Evolutionary conservation across 1,140 invertebrate genomes (phyloP), one percentile per base, ranked within the genome.

Genomic region (Cyclargus thomasi): DNA sequence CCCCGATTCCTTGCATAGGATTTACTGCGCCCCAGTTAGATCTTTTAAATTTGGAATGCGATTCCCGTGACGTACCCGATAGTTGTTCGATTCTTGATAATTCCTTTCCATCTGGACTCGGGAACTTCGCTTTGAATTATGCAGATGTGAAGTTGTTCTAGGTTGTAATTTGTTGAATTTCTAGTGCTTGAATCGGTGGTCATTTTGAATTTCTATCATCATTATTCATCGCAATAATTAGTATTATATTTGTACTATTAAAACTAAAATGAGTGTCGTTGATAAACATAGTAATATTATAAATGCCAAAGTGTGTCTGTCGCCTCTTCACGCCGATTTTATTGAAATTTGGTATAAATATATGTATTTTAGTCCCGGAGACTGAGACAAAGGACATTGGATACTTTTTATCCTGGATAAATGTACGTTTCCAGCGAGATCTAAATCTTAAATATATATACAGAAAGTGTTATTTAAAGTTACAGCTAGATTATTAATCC

Each of bases 1-100:
- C 53, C 7, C 18, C 70, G 73, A 68, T 65, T 71, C 74, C 67
- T 68, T 64, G 47, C 63, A 63, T 70, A 66, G 72, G 72, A 79
- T 81, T 81, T 81, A 81, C 74, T 68, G 70, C 73, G 66, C 64
- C 53, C 67, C 53, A 64, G 67, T 63, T 68, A 73, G 74, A 80
- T 76, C 76, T 82, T 80, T 82, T 81, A 82, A 81, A 82, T 77
- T 80, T 78, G 64, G 55, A 78, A 77, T 78, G 77, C 66, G 63
- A 59, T 65, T 68, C 47, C 67, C 39, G 59, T 63, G 59, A 68
- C 62, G 22, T 67, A 17, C 62, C 47, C 29, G 66, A 67, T 67
- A 62, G 59, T 63, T 59, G 65, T 66, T 53, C 59, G 67, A 67
- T 67, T 63, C 62, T 62, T 67, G 59, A 67, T 67, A 62, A 67